Evolutionary conservation across 1,140 invertebrate genomes (phyloP).

Genomic region (Heterodera carotae): DNA sequence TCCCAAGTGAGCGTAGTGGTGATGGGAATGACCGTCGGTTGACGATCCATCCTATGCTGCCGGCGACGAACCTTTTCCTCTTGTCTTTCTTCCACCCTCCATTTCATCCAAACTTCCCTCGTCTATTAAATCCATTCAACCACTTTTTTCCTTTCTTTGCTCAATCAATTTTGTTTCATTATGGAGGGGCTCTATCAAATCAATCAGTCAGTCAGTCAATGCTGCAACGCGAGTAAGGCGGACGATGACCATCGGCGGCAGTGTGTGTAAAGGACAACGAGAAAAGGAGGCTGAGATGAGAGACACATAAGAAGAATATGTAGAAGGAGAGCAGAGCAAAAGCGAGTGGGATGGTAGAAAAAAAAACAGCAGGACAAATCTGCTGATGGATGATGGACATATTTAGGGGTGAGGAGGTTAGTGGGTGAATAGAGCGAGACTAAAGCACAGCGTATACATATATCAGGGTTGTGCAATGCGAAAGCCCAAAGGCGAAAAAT

Average conservation of each 20-base stretch:
- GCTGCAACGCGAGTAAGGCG: too few relatives aligned
- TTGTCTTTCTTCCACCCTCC: not conserved
- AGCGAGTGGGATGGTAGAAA: not conserved
- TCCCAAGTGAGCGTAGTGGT: too few relatives aligned
- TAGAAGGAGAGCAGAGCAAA: too few relatives aligned
- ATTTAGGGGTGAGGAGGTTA: not conserved
- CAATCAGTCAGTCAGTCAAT: too few relatives aligned
- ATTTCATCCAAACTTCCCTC: not conserved
- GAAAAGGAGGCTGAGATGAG: not conserved
- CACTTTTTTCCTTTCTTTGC: not conserved
- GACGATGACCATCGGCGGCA: not conserved
- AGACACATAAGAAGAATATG: too few relatives aligned
- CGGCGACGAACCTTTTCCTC: not conserved
- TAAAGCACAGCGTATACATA: not conserved
- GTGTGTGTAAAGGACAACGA: not conserved
- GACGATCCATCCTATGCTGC: not conserved
- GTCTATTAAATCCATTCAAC: not conserved
- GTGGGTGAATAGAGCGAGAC: not conserved
- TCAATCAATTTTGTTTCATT: constrained; percentile 6
- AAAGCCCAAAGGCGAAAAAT: too few relatives aligned
- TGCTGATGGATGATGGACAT: not conserved
- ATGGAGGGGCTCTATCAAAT: not conserved
- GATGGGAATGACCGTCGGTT: not conserved
- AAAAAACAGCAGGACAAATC: too few relatives aligned
- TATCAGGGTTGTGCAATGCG: too few relatives aligned